Evolutionary conservation across 2,888 invertebrate species (phyloP).

Genomic region (Anthophora plumipes): DNA sequence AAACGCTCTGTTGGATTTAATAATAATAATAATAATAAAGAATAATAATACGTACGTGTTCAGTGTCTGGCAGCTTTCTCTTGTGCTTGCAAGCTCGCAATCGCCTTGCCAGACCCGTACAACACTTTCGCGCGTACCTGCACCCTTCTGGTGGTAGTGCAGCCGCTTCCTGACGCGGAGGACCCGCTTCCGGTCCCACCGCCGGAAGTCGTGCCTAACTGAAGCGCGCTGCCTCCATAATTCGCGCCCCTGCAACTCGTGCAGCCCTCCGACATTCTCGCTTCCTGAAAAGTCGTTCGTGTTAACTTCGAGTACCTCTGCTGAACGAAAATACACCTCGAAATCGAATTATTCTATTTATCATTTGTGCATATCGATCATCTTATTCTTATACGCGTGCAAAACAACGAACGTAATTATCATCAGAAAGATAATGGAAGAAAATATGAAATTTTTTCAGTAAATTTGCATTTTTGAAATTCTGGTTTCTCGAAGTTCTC

Average conservation of each 20-base stretch:
- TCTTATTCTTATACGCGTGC: too few species aligned
- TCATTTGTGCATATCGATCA: too few species aligned
- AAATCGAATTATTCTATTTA: not conserved
- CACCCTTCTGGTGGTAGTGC: conserved; percentile 72
- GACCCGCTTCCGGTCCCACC: conserved; percentile 73
- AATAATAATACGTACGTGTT: conserved; percentile 50
- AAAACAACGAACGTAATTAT: too few species aligned
- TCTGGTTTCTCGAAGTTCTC: too few species aligned
- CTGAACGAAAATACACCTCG: conserved; percentile 21
- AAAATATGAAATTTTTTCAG: too few species aligned
- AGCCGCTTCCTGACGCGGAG: conserved; percentile 53
- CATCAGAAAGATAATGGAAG: too few species aligned
- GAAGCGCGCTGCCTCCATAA: conserved; percentile 75
- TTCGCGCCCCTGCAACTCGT: conserved; percentile 80
- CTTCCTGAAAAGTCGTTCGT: conserved; percentile 32
- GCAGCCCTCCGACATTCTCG: conserved; percentile 81
- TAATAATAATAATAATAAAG: too few species aligned
- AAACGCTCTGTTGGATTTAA: too few species aligned
- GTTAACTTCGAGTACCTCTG: conserved; percentile 17
- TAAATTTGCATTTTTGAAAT: too few species aligned
- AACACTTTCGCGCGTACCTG: conserved; percentile 81
- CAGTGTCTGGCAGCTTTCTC: conserved; percentile 80
- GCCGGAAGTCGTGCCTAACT: conserved; percentile 74
- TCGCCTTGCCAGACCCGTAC: conserved; percentile 81
- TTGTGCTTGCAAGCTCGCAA: conserved; percentile 80